phyloP scores from a whole-genome alignment of 2,797 vertebrate species.

The Myiotriccus ornatus region DNA sequence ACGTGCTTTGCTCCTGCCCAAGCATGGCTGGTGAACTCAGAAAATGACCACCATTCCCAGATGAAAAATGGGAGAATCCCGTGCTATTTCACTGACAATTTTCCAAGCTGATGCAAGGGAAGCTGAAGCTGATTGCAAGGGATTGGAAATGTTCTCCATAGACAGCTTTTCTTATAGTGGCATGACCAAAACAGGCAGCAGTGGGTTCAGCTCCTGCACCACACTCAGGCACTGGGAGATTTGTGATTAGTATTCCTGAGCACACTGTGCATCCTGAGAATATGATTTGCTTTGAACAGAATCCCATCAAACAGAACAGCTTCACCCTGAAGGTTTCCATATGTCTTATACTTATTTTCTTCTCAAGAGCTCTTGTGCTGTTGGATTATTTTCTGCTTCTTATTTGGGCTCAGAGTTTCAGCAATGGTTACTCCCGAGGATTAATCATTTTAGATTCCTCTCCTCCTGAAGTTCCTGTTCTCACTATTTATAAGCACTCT shows the following conservation, averaged over 20 bases:
- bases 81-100: not conserved
- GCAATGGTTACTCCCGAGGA: not conserved
- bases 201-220: not conserved
- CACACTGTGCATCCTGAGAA: not conserved
- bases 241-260: not conserved
- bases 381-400: constrained; percentile 3
- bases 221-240: not conserved
- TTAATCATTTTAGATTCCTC: not conserved
- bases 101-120: not conserved
- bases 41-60: not conserved
- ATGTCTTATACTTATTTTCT: not conserved
- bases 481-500: not conserved
- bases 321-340: not conserved
- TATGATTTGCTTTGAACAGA: not conserved
- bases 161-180: not conserved
- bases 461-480: not conserved
- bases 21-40: not conserved
- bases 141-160: rapidly evolving
- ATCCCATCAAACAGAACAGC: constrained; percentile 1
- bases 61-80: not conserved
- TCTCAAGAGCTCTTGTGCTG: constrained; percentile 17
- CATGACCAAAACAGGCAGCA: not conserved
- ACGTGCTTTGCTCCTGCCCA: not conserved
- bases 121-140: not conserved
- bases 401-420: not conserved